Evolutionary conservation across 2,113 vertebrate genomes (phyloP), one percentile per base, ranked within the genome.

Genomic region (Pseudolaguvia tuberculata): DNA sequence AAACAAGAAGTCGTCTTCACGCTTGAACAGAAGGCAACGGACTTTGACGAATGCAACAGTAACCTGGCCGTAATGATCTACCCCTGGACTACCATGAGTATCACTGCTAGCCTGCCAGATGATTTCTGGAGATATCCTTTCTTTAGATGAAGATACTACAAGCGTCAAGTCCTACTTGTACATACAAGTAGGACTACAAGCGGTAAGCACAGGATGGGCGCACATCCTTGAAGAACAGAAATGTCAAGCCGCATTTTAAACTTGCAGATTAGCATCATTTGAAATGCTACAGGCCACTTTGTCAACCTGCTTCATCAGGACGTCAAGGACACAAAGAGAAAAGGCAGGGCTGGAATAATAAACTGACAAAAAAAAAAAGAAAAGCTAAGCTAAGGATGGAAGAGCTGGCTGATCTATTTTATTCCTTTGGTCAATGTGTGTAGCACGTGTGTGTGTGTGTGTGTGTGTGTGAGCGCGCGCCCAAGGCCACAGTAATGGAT

Each of bases 1-100:
- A 27, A 52, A 73, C 56, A 23, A 10, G 27, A 63, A 75, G 67
- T 39, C 75, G 8, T 42, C 39, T 42, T 9, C 1, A 8, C 9
- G 4, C 5, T 42, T 42, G 7, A 31, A 51, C 70, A 57, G 61
- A 61, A 77, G 61, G 52, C 81, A 83, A 80, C 20, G 77, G 68
- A 82, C 77, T 59, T 76, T 5, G 83, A 81, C 77, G 35, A 76
- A 80, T 76, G 76, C 81, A 39, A 65, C n/a, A n/a, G n/a, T n/a
- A n/a, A n/a, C n/a, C n/a, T n/a, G 21, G 63, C 76, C 79, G 35
- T 79, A 83, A 79, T 76, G 72, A 77, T 73, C 66, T 61, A 79
- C 55, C 68, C 29, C 72, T 79, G 45, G 35, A 58, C 53, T 74
- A 70, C 78, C 63, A 66, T 72, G 79, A 83, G 66, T 47, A 63